These are phyloP conservation scores for Nasonia vitripennis DNA, from an alignment of 1,140 invertebrate species.

Conservation along the genomic window DNA sequence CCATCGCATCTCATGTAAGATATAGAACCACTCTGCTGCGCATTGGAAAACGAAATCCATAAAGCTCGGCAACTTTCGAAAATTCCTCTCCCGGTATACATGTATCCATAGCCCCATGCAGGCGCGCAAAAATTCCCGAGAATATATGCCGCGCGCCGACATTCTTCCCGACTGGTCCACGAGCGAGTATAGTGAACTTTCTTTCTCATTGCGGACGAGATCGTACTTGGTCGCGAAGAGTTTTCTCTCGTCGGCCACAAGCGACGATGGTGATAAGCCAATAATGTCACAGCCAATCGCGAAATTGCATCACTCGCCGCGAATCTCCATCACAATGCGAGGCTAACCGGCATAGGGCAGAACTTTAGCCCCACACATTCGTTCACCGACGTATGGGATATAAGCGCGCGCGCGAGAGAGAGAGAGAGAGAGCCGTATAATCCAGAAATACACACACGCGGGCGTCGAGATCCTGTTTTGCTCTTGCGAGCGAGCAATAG, in stretches of 20 bases:
- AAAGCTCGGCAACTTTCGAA: slow-evolving; percentile 9
- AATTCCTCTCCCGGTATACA: background rate
- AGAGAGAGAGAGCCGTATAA: background rate
- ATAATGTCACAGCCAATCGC: too few species aligned
- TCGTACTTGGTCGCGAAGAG: too few species aligned
- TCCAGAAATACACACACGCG: slow-evolving; percentile 7
- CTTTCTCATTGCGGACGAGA: background rate
- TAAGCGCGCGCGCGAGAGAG: background rate
- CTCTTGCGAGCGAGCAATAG: background rate
- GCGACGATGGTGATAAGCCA: too few species aligned
- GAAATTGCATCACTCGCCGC: too few species aligned
- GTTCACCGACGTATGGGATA: too few species aligned
- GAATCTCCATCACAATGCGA: too few species aligned
- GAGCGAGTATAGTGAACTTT: background rate
- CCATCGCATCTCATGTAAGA: background rate
- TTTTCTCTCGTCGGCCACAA: too few species aligned
- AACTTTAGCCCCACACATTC: too few species aligned
- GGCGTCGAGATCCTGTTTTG: slow-evolving; percentile 5
- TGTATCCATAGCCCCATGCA: background rate
- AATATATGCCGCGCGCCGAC: background rate
- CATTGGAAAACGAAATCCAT: background rate
- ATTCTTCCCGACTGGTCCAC: background rate
- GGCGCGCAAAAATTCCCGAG: background rate
- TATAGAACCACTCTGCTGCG: background rate
- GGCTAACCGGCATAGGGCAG: too few species aligned